Percentiles rank a stretch among this genome's conserved stretches.
Evolutionary conservation across 2,888 invertebrate genomes (phyloP).

Genomic region (Nomada fucata): DNA sequence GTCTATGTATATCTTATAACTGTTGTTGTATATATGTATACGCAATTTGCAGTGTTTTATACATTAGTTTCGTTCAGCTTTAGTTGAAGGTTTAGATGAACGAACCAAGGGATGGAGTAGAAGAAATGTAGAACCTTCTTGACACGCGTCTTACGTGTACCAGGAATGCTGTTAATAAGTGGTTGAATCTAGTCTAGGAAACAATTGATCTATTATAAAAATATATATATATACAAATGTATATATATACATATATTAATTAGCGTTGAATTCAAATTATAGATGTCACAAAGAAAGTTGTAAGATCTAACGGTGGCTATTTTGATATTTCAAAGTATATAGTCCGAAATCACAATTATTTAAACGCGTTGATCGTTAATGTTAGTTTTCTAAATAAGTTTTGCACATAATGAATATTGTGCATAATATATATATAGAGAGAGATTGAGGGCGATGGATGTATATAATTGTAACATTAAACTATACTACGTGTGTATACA

Average conservation of each 20-base stretch:
- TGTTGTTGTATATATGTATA: conserved; percentile 39
- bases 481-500: conserved; percentile 17
- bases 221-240: background rate
- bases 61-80: conserved; percentile 40
- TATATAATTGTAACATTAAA: conserved; percentile 47
- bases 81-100: conserved; percentile 37
- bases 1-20: conserved; percentile 28
- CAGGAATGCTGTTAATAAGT: conserved; percentile 43
- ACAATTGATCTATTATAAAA: conserved; percentile 59
- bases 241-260: conserved; percentile 16
- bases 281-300: conserved; percentile 32
- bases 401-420: conserved; percentile 40
- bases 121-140: conserved; percentile 4
- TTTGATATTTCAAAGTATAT: conserved; percentile 45
- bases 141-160: conserved; percentile 22
- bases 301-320: conserved; percentile 42
- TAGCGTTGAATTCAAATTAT: conserved; percentile 44
- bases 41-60: conserved; percentile 42
- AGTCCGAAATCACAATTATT: conserved; percentile 51
- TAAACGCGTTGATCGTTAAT: conserved; percentile 57
- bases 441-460: conserved; percentile 26
- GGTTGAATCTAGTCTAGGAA: conserved; percentile 70
- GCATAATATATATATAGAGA: conserved; percentile 21
- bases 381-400: conserved; percentile 56
- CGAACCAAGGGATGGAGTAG: conserved; percentile 19